Evolutionary conservation across 2,888 invertebrate species (phyloP).

Genomic region (Apotomis betuletana): DNA sequence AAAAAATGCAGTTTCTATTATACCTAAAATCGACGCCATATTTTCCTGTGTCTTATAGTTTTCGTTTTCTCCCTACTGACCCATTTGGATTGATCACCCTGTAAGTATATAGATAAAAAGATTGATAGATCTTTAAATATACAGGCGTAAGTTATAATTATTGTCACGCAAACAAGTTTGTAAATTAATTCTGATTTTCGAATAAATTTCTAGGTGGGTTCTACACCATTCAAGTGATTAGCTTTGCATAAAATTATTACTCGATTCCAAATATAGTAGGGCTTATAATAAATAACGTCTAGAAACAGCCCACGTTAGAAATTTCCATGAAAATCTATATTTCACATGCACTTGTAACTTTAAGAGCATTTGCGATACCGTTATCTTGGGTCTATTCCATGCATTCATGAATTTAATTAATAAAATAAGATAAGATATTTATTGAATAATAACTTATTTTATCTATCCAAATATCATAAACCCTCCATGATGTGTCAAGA

Average conservation of each 20-base stretch:
- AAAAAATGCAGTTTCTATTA: too few relatives aligned
- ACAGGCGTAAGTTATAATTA: conserved; percentile 19
- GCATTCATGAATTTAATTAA: too few relatives aligned
- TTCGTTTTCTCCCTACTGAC: too few relatives aligned
- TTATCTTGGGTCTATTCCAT: too few relatives aligned
- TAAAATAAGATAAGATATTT: too few relatives aligned
- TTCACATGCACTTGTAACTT: too few relatives aligned
- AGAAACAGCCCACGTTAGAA: not conserved
- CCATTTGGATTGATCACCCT: too few relatives aligned
- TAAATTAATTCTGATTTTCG: not conserved
- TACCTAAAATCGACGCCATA: too few relatives aligned
- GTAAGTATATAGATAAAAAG: not conserved
- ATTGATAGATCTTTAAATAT: conserved; percentile 22
- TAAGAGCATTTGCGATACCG: not conserved
- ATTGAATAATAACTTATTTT: too few relatives aligned
- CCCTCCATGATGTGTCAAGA: too few relatives aligned
- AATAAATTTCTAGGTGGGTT: conserved; percentile 7
- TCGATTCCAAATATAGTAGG: not conserved
- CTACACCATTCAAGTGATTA: not conserved
- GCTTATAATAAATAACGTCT: not conserved
- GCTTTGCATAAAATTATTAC: not conserved
- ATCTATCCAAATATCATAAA: too few relatives aligned
- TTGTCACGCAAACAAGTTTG: not conserved
- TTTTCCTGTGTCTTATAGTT: too few relatives aligned
- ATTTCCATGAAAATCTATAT: not conserved